Conservation (phyloP, 30 jellyfish, hydroid and myxozoan species). For the Calvadosia cruxmelitensis region DNA sequence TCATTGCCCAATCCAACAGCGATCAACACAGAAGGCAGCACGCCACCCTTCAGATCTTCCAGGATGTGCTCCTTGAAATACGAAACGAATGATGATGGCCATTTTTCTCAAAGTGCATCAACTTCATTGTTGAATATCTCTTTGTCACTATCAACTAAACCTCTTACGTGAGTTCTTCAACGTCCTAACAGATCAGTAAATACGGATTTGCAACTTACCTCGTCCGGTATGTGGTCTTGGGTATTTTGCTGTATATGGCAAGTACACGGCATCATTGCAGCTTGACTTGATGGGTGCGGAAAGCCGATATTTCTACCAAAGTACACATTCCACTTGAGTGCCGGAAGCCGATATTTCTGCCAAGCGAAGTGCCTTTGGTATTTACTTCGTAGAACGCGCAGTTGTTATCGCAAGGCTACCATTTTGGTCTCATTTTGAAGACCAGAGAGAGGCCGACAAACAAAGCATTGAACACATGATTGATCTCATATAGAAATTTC, state of each 20-base stretch:
- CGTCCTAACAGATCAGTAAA: constrained; percentile 2
- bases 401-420: too few species aligned
- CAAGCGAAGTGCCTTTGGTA: too few species aligned
- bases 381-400: too few species aligned
- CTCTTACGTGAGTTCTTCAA: not conserved
- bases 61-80: not conserved
- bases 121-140: not conserved
- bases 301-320: too few species aligned
- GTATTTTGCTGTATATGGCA: constrained; percentile 3
- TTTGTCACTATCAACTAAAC: constrained; percentile 1
- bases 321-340: too few species aligned
- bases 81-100: not conserved
- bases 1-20: constrained; percentile 10
- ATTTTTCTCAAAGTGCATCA: not conserved
- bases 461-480: too few species aligned
- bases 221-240: not conserved
- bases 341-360: too few species aligned
- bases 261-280: not conserved
- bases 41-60: constrained; percentile 9
- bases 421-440: too few species aligned
- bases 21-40: constrained; percentile 1
- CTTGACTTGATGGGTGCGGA: not conserved
- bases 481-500: too few species aligned
- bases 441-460: too few species aligned
- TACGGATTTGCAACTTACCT: not conserved